A percentile compares a stretch with the other conserved stretches of the same genome.
Conservation (phyloP, 2,888 invertebrate species). For the Coenonympha arcania region DNA sequence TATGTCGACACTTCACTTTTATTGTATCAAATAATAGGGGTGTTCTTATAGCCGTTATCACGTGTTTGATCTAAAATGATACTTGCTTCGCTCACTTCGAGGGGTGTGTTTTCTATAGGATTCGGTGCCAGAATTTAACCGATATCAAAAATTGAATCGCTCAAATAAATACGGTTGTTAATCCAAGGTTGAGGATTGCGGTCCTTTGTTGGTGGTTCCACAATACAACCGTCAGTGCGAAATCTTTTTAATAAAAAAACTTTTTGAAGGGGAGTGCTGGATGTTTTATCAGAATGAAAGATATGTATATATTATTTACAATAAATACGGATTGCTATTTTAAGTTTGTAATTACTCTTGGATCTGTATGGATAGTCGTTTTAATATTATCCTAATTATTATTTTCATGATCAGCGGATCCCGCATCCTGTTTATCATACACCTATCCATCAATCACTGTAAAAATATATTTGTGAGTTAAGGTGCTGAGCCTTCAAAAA, state of each 20-base stretch:
- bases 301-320: no score
- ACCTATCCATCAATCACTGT: no score
- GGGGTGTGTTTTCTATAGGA: constrained; percentile 46
- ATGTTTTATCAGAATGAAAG: neutral
- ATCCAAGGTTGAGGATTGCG: constrained; percentile 33
- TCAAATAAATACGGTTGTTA: constrained; percentile 37
- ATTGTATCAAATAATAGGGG: constrained; percentile 75
- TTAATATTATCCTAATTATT: no score
- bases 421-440: no score
- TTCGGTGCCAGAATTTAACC: constrained; percentile 39
- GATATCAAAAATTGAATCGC: constrained; percentile 39
- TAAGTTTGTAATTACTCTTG: no score
- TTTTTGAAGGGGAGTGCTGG: constrained; percentile 9
- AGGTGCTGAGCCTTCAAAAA: no score
- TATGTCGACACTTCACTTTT: constrained; percentile 75
- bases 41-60: constrained; percentile 73
- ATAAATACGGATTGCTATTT: no score
- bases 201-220: constrained; percentile 34
- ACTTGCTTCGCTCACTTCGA: constrained; percentile 55
- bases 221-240: constrained; percentile 24
- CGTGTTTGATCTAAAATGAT: constrained; percentile 75
- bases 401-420: no score
- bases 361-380: no score
- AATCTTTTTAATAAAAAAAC: constrained; percentile 16
- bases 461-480: no score